Base-by-base conservation (phyloP, 1,140 invertebrate species). In the Hycleus phaleratus region DNA sequence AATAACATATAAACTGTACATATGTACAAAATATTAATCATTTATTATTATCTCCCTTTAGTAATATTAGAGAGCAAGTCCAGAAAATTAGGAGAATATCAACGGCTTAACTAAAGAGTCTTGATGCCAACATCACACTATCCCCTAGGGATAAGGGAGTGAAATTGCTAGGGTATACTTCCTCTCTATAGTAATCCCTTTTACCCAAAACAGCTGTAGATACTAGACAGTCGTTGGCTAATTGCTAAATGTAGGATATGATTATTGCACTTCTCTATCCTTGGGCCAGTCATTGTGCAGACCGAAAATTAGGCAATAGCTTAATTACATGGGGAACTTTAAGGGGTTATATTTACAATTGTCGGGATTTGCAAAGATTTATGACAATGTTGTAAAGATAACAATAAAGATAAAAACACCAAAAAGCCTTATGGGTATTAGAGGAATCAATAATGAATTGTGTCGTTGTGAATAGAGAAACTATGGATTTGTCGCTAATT, bases 71-170 rank as follows among this genome's bases (percentile, higher is more conserved):
- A 46, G 52, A 53, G 56, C 46, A 59, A 65, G 63, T 65, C 63
- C 63, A 47, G 58, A 60, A 65, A 65, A 65, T 65, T 65, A 62
- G 63, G 51, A 60, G 58, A 62, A 59, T 59, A 65, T 65, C 62
- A 64, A 64, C 56, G 62, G 62, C 52, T 64, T 62, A 64, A 57
- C 62, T 58, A 59, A 56, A 64, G 49, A 59, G 56, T 54, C 45
- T 47, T 52, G 53, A 62, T 62, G 52, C 61, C 32, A 25, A 53
- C 55, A 62, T 62, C 58, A 59, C 49, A 49, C 53, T 32, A 53
- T 59, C 57, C 61, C 18, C 48, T 26, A 9, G 56, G 60, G 51
- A 49, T 53, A 49, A 56, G 53, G 42, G 56, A 32, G 51, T 44
- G 50, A 62, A 48, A 58, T 62, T 50, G 58, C 32, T 62, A 55